Evolutionary conservation across 2,888 invertebrate species (phyloP).

Genomic region (Cloeon dipterum): DNA sequence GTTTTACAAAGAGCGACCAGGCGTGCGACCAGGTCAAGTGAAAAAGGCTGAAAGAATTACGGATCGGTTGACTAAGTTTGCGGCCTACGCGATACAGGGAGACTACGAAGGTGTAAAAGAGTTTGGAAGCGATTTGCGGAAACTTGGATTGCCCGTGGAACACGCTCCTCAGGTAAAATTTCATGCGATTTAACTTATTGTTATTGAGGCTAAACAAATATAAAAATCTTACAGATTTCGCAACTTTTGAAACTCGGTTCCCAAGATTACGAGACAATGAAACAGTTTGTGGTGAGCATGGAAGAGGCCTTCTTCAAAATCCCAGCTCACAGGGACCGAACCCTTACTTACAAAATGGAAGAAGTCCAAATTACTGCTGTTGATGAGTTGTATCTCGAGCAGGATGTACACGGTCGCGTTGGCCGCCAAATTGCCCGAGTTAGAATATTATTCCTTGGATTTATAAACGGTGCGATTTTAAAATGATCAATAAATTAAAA

Average conservation of each 20-base stretch:
- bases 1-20: constrained; percentile 94
- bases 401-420: constrained; percentile 60
- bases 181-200: too few relatives aligned
- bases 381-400: constrained; percentile 80
- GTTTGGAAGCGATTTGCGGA: constrained; percentile 77
- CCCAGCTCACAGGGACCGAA: constrained; percentile 65
- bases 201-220: too few relatives aligned
- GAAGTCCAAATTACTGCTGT: constrained; percentile 85
- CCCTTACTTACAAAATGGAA: constrained; percentile 83
- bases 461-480: constrained; percentile 48
- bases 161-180: constrained; percentile 77
- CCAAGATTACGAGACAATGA: constrained; percentile 67
- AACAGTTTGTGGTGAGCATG: constrained; percentile 71
- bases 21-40: constrained; percentile 83
- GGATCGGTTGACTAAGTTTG: constrained; percentile 77
- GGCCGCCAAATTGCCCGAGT: constrained; percentile 85
- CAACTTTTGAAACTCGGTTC: constrained; percentile 92
- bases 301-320: constrained; percentile 84
- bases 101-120: constrained; percentile 86
- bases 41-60: constrained; percentile 82
- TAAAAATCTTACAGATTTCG: constrained; percentile 38
- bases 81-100: constrained; percentile 80
- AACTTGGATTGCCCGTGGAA: constrained; percentile 85
- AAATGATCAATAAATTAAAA: background rate
- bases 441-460: constrained; percentile 84